Percentiles rank a stretch among this genome's conserved stretches.
These are phyloP conservation scores for Charanyca ferruginea DNA, from an alignment of 2,888 invertebrate species.

Conservation along the genomic window DNA sequence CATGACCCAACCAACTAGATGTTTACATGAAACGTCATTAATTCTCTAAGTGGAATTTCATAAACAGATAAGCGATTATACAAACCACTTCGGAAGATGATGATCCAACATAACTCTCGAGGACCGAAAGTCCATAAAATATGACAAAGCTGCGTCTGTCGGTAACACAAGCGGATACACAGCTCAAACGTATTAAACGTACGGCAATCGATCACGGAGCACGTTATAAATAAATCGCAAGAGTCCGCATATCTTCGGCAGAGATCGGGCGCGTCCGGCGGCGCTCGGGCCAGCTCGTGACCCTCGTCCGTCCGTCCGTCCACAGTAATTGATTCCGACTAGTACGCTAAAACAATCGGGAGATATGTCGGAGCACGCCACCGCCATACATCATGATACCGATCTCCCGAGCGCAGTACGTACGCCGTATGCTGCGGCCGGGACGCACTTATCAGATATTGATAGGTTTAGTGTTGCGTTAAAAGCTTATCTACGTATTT, in stretches of 20 bases:
- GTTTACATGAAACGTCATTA: slow-evolving; percentile 10
- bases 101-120: slow-evolving; percentile 12
- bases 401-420: slow-evolving; percentile 45
- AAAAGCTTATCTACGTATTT: slow-evolving; percentile 58
- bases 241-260: slow-evolving; percentile 46
- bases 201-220: slow-evolving; percentile 46
- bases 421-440: slow-evolving; percentile 2
- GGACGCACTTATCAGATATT: slow-evolving; percentile 46
- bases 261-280: slow-evolving; percentile 54
- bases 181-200: slow-evolving; percentile 49
- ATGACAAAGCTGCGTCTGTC: slow-evolving; percentile 34
- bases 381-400: slow-evolving; percentile 63
- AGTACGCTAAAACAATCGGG: slow-evolving; percentile 66
- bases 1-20: background rate
- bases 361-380: slow-evolving; percentile 62
- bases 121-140: slow-evolving; percentile 46
- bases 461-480: slow-evolving; percentile 58
- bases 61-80: slow-evolving; percentile 9
- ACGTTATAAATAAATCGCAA: slow-evolving; percentile 61
- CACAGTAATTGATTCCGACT: slow-evolving; percentile 67
- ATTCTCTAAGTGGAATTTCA: slow-evolving; percentile 12
- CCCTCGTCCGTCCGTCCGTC: slow-evolving; percentile 55
- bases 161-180: slow-evolving; percentile 47
- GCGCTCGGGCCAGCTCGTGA: slow-evolving; percentile 55
- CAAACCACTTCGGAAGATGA: slow-evolving; percentile 17